Conservation (phyloP, 2,888 invertebrate species). For the Mesochorus sp. region DNA sequence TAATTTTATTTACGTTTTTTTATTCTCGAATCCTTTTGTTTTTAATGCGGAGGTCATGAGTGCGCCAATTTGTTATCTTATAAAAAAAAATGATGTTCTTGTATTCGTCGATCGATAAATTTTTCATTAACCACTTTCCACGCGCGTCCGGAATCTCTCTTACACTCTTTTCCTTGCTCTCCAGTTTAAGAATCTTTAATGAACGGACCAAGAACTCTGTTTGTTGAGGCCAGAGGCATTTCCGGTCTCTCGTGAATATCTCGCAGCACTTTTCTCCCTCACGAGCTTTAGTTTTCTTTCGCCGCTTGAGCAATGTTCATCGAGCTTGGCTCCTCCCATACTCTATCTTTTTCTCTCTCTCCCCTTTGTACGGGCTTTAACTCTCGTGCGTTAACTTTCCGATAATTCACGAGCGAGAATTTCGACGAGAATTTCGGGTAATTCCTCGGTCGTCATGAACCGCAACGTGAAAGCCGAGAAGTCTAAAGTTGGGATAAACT, state of each 20-base stretch:
- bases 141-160: slow-evolving; percentile 5
- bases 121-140: slow-evolving; percentile 44
- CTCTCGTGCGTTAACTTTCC: slow-evolving; percentile 58
- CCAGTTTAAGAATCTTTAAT: slow-evolving; percentile 35
- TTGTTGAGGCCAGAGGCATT: slow-evolving; percentile 54
- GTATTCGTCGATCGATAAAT: slow-evolving; percentile 40
- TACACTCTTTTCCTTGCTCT: not conserved
- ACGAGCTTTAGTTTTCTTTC: slow-evolving; percentile 37
- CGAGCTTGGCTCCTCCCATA: not conserved
- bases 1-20: not conserved
- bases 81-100: slow-evolving; percentile 1
- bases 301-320: slow-evolving; percentile 41
- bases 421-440: slow-evolving; percentile 58
- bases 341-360: slow-evolving; percentile 5
- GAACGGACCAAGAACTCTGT: slow-evolving; percentile 45
- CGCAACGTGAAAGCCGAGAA: slow-evolving; percentile 50
- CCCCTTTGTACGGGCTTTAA: not conserved
- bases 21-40: not conserved
- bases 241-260: slow-evolving; percentile 51
- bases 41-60: slow-evolving; percentile 47
- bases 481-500: slow-evolving; percentile 54
- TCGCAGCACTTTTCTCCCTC: slow-evolving; percentile 25
- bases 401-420: slow-evolving; percentile 57
- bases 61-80: slow-evolving; percentile 15
- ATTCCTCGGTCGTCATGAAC: slow-evolving; percentile 52